Percentiles rank a stretch among this genome's conserved stretches.
Evolutionary conservation across 1,140 invertebrate genomes (phyloP).

Genomic region (Ridgeia piscesae): DNA sequence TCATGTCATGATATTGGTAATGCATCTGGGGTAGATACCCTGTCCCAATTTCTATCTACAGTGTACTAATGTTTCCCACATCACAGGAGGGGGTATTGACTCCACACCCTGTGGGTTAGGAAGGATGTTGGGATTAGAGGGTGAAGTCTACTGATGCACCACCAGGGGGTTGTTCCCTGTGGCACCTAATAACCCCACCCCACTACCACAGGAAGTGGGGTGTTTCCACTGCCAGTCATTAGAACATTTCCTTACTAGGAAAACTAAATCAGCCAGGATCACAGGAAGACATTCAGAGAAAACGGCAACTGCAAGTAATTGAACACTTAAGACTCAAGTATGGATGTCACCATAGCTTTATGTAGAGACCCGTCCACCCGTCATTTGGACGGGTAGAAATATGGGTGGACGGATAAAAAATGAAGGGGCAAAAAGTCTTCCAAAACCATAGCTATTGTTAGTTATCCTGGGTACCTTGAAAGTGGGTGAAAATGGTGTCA

Average conservation of each 20-base stretch:
- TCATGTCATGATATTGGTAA: neutral
- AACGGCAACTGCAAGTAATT: neutral
- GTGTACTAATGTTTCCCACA: neutral
- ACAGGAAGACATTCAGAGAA: neutral
- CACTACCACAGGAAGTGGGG: neutral
- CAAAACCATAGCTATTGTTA: no score
- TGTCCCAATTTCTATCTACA: neutral
- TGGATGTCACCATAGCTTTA: neutral
- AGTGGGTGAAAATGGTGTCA: no score
- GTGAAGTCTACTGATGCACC: neutral
- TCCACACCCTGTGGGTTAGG: neutral
- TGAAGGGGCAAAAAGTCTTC: no score
- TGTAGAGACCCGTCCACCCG: no score
- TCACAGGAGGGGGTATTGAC: neutral
- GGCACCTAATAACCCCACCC: neutral
- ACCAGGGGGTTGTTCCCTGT: neutral
- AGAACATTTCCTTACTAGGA: neutral
- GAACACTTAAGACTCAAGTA: neutral
- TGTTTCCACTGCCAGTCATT: neutral
- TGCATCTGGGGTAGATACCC: neutral
- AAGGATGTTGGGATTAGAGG: neutral
- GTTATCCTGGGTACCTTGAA: no score
- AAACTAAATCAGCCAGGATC: neutral
- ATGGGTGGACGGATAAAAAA: no score
- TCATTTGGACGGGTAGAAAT: no score